A percentile compares a stretch with the other conserved stretches of the same genome.
phyloP scores from a whole-genome alignment of 1,140 invertebrate genomes.

The Philaenus spumarius region DNA sequence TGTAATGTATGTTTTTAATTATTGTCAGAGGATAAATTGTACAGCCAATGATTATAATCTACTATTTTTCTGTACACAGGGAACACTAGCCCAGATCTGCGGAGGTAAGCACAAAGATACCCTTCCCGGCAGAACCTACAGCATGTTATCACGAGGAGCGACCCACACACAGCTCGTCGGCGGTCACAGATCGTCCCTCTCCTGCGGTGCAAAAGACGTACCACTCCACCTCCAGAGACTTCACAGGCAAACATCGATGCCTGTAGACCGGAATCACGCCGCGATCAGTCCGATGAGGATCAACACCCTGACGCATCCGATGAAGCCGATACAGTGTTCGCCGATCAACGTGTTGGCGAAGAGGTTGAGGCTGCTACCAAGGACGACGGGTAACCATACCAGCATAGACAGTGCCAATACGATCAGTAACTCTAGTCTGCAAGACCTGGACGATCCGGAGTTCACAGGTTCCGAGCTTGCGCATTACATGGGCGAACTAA shows the following conservation, averaged over 20 bases:
- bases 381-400: neutral
- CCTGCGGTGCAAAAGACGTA: neutral
- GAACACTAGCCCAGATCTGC: constrained; percentile 42
- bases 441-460: constrained; percentile 58
- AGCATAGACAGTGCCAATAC: constrained; percentile 32
- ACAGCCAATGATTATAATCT: no score
- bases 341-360: neutral
- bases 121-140: constrained; percentile 28
- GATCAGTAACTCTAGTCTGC: constrained; percentile 64
- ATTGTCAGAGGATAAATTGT: no score
- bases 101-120: constrained; percentile 31
- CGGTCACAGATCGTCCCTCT: neutral
- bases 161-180: constrained; percentile 10
- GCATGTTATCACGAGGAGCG: constrained; percentile 24
- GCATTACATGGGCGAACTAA: constrained; percentile 28
- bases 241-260: neutral
- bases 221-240: neutral
- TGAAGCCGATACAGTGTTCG: neutral
- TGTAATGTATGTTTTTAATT: no score
- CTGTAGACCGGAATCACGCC: no score
- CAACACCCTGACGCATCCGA: neutral
- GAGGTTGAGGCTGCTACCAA: neutral
- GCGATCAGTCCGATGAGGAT: neutral
- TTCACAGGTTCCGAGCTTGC: constrained; percentile 50
- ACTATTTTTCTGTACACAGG: no score